Evolutionary conservation across 92 coral and sea anemone species (phyloP).

Genomic region (Anthopleura xanthogrammica): DNA sequence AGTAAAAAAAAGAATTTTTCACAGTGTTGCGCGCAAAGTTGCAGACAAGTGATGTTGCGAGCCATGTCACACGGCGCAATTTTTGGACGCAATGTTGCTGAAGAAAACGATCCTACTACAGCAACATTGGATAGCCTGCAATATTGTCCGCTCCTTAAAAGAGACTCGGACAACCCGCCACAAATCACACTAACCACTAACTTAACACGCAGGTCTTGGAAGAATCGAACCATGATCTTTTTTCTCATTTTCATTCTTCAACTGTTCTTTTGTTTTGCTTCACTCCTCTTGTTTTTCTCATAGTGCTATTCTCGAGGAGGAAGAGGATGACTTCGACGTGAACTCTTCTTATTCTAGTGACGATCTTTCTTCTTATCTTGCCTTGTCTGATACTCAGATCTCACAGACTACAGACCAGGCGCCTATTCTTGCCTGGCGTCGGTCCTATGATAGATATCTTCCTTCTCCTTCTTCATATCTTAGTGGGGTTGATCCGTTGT

Average conservation of each 20-base stretch:
- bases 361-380: slow-evolving; percentile 23
- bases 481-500: slow-evolving; percentile 28
- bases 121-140: no score
- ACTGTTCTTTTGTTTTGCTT: background rate
- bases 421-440: slow-evolving; percentile 30
- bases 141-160: no score
- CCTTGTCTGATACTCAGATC: slow-evolving; percentile 4
- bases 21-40: no score
- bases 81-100: no score
- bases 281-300: background rate
- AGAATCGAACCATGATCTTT: background rate
- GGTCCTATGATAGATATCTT: slow-evolving; percentile 34
- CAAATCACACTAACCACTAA: background rate
- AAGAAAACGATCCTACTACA: no score
- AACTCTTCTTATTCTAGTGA: slow-evolving; percentile 32
- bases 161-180: background rate
- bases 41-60: no score
- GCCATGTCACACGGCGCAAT: no score
- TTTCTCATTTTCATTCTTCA: background rate
- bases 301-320: slow-evolving; percentile 52
- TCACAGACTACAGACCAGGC: slow-evolving; percentile 11
- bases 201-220: no score
- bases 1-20: no score
- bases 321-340: slow-evolving; percentile 16
- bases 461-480: slow-evolving; percentile 34